Conservation (phyloP, 2,797 vertebrate genomes). For the Rhinogobio ventralis region DNA sequence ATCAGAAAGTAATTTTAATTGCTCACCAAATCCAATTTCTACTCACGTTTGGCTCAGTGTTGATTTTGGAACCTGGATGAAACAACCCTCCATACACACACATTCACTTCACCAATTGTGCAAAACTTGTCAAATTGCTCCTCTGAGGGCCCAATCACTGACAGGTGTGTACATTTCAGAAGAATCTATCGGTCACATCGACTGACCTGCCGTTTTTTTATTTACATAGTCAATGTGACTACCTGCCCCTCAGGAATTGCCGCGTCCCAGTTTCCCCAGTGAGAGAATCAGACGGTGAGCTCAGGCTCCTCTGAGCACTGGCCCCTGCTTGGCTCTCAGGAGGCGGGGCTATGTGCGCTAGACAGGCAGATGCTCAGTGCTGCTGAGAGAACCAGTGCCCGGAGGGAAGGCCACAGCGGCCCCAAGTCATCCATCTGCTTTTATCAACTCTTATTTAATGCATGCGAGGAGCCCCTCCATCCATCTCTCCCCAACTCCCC, state of each 20-base stretch:
- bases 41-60: not conserved
- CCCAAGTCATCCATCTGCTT: slow-evolving; percentile 42
- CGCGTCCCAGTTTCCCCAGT: slow-evolving; percentile 40
- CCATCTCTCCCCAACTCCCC: not conserved
- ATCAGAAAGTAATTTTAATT: not conserved
- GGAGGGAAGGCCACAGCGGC: slow-evolving; percentile 36
- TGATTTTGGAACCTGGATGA: not conserved
- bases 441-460: slow-evolving; percentile 52
- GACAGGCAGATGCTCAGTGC: slow-evolving; percentile 40
- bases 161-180: slow-evolving; percentile 24
- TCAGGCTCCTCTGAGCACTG: slow-evolving; percentile 26
- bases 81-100: not conserved
- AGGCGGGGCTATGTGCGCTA: not conserved
- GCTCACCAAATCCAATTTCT: not conserved
- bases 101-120: not conserved
- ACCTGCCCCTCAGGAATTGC: slow-evolving; percentile 25
- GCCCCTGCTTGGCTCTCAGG: slow-evolving; percentile 38
- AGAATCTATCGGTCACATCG: not conserved
- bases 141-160: not conserved
- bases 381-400: slow-evolving; percentile 35
- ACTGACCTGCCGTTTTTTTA: slow-evolving; percentile 10
- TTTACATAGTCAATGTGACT: slow-evolving; percentile 40
- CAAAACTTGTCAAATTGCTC: slow-evolving; percentile 15
- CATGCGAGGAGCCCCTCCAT: not conserved
- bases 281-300: slow-evolving; percentile 14